Percentiles rank a stretch among this genome's conserved stretches.
These are phyloP conservation scores for Microctenopoma steveboyesi DNA, from an alignment of 2,797 vertebrate species.

Conservation along the genomic window DNA sequence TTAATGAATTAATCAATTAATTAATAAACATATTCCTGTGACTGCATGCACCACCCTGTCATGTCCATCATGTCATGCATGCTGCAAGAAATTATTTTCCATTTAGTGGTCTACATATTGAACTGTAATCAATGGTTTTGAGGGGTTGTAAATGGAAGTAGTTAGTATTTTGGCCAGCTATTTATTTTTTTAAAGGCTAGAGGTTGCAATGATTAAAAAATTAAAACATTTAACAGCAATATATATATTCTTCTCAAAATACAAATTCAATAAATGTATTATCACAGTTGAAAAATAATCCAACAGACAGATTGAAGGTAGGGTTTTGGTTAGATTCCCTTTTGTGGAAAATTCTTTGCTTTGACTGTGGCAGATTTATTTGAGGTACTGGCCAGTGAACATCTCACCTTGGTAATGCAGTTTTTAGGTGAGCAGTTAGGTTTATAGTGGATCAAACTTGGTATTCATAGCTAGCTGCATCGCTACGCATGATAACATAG, in stretches of 20 bases:
- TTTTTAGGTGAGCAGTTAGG: conserved; percentile 55
- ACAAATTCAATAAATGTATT: conserved; percentile 2
- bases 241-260: neutral
- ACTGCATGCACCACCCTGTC: conserved; percentile 41
- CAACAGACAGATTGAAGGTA: neutral
- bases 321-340: conserved; percentile 17
- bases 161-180: no score
- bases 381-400: conserved; percentile 36
- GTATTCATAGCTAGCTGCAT: conserved; percentile 55
- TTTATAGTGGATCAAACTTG: conserved; percentile 54
- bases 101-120: neutral
- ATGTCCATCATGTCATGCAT: conserved; percentile 48
- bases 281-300: conserved; percentile 2
- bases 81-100: neutral
- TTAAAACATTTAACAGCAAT: neutral
- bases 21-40: conserved; percentile 8
- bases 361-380: conserved; percentile 58
- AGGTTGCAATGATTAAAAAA: neutral
- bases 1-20: conserved; percentile 30
- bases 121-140: neutral
- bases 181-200: neutral
- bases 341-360: conserved; percentile 33
- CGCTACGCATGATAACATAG: conserved; percentile 49
- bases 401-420: conserved; percentile 54
- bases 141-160: neutral